Base-by-base conservation (phyloP, 1,140 invertebrate genomes). In the Cecropterus lyciades region DNA sequence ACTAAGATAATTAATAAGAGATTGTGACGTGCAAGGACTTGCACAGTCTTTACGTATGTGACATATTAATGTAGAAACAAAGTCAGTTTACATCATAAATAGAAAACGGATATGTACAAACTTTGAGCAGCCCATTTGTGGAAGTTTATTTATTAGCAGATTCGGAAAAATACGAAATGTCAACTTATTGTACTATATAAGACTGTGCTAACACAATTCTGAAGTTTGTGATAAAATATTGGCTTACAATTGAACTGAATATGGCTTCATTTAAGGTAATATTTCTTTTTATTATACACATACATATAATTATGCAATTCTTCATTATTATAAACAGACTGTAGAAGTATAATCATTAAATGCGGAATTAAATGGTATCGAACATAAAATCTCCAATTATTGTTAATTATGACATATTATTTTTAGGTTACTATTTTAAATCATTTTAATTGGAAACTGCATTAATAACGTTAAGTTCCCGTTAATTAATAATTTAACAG, bases 191-290 rank as follows among this genome's bases (percentile, higher is more conserved):
- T 51, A 24, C 20, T 17, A 51, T 51, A 51, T 51, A 51, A 51
- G 48, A 24, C 17, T 10, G 20, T 6, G 48, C 5, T 7, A 51
- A 27, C 0, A 51, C 27, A 4, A 13, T 3, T 33, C 30, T n/a
- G n/a, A 33, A 33, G 30, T 9, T 6, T 33, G 1, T 3, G 20
- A 24, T 24, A 24, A 24, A 8, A 33, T 13, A 51, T 51, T 13
- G 10, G 20, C 1, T n/a, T 20, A n/a, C 48, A 27, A 7, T 24
- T 27, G 48, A 20, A 43, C 1, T 17, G 37, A 56, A 43, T 16
- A 56, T 56, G 53, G 40, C 53, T n/a, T 56, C 37, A 13, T 43
- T 43, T n/a, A 56, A 56, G 53, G 53, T 56, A 56, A 37, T 43
- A 40, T 40, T 40, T 13, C 5, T 24, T 24, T 24, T 24, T 33